Evolutionary conservation across 2,113 vertebrate genomes (phyloP).

Genomic region (Odocoileus virginianus): DNA sequence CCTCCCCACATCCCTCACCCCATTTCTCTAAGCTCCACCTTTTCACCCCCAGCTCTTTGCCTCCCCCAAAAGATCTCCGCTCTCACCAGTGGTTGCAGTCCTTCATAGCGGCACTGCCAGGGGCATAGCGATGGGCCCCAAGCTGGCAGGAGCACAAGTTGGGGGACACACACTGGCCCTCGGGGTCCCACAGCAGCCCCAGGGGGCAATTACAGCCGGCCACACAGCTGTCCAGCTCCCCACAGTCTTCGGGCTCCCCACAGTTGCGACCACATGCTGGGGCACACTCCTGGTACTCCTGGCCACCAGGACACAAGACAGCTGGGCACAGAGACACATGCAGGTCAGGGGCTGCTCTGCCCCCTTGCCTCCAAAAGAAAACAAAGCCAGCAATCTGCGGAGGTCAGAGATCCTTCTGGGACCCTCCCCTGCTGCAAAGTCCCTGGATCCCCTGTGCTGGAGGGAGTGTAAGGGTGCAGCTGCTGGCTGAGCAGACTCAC

Average conservation of each 20-base stretch:
- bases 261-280: slow-evolving; percentile 83
- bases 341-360: neutral
- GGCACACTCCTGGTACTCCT: slow-evolving; percentile 88
- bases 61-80: accelerated
- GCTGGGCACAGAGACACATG: slow-evolving; percentile 72
- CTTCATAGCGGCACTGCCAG: slow-evolving; percentile 76
- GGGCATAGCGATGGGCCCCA: slow-evolving; percentile 67
- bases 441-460: neutral
- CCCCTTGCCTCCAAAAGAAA: neutral
- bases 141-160: slow-evolving; percentile 84
- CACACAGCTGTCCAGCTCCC: slow-evolving; percentile 79
- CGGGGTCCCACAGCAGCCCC: slow-evolving; percentile 84
- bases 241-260: slow-evolving; percentile 72
- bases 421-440: neutral
- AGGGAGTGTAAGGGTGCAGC: neutral
- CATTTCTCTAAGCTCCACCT: neutral
- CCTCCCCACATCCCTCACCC: neutral
- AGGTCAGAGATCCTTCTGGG: neutral
- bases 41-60: neutral
- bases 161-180: slow-evolving; percentile 86
- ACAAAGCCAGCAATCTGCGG: slow-evolving; percentile 25
- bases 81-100: slow-evolving; percentile 89
- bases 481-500: slow-evolving; percentile 73
- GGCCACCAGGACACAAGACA: slow-evolving; percentile 83
- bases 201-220: slow-evolving; percentile 89